Evolutionary conservation across 1,140 invertebrate species (phyloP), one percentile per base, ranked within the genome.

Genomic region (Scaptomyza graminum): DNA sequence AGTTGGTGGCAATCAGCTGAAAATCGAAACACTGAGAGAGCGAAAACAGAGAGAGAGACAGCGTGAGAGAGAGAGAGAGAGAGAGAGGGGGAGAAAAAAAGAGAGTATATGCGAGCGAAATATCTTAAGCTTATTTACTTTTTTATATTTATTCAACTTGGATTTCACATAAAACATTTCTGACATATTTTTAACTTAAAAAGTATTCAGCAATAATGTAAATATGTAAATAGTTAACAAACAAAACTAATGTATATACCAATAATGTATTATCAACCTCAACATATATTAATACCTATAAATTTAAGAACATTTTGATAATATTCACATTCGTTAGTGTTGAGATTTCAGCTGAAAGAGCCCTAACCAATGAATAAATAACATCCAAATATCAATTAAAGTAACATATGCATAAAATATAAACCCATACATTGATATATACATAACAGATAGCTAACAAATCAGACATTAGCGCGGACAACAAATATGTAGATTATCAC

Each of bases 401-500:
- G 18, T 6, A 60, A 66, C 25, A 67, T 49, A 67, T 46, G 28
- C 25, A 47, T 18, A 70, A 13, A 31, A 31, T 22, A 54, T 16
- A 63, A 59, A 72, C 18, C 73, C 15, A 37, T 41, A 55, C 3
- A 13, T 25, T 34, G 12, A 43, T 31, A 22, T 22, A 22, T 22
- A 22, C 2, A 22, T 22, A 22, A 31, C 12, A 64, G 8, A 47
- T 47, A 72, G 62, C 71, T 52, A 74, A 74, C 22, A 25, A 63
- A 78, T 67, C 43, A 28, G n/a, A 72, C 31, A 59, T 16, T 47
- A 61, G 34, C 16, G 74, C 57, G 18, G 4, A 22, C 62, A 70
- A 54, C 22, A 57, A 67, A 63, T 75, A 74, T 70, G 34, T 71
- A 80, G 55, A 41, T 34, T 79, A 70, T 64, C 65, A 54, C 15